Evolutionary conservation across 2,888 invertebrate species (phyloP).

Genomic region (Dryobotodes eremita): DNA sequence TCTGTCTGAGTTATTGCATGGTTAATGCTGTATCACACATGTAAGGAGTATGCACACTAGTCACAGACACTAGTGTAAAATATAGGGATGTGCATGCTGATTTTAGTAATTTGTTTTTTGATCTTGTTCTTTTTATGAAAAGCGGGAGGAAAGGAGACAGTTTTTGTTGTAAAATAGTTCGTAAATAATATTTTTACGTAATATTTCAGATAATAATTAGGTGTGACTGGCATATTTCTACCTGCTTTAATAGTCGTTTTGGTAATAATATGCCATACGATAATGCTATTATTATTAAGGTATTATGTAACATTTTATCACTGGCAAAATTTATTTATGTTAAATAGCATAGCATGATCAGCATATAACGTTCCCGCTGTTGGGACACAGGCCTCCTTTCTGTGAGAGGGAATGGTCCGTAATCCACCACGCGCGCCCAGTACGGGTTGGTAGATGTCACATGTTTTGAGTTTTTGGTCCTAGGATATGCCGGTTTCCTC

Average conservation of each 20-base stretch:
- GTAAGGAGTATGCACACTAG: conserved; percentile 19
- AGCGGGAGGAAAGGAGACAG: not conserved
- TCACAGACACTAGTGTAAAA: too few species aligned
- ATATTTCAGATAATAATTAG: not conserved
- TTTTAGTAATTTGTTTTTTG: not conserved
- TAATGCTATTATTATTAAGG: not conserved
- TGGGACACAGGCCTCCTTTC: too few species aligned
- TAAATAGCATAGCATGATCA: too few species aligned
- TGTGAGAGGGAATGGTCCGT: too few species aligned
- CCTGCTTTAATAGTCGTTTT: not conserved
- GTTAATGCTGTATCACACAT: conserved; percentile 67
- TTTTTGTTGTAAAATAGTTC: not conserved
- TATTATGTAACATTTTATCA: not conserved
- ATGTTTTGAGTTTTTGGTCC: too few species aligned
- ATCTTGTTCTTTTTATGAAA: not conserved
- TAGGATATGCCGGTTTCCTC: too few species aligned
- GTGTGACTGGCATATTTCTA: not conserved
- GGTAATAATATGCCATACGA: not conserved
- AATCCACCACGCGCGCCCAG: too few species aligned
- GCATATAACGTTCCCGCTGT: not conserved
- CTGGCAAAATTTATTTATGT: not conserved
- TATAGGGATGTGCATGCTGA: not conserved
- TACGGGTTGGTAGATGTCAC: too few species aligned
- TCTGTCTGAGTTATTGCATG: conserved; percentile 84
- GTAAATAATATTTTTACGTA: not conserved